Conservation (phyloP, 2,113 vertebrate species). For the Thymallus thymallus region DNA sequence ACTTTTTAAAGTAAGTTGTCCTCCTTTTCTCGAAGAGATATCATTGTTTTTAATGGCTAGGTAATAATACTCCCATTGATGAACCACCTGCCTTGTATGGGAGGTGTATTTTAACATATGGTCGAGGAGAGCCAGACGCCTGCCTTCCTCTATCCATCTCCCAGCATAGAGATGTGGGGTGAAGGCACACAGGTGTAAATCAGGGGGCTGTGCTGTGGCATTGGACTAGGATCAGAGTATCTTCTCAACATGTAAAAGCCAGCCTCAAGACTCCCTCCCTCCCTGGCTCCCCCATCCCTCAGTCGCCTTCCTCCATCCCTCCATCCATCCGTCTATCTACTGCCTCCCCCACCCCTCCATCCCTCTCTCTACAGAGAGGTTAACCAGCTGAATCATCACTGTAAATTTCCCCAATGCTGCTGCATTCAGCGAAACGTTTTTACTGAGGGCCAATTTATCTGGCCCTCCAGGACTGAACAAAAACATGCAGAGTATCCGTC, state of each 20-base stretch:
- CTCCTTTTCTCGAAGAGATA: background rate
- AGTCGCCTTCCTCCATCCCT: conserved; percentile 2
- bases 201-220: conserved; percentile 10
- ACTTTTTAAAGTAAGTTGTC: background rate
- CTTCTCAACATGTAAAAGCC: background rate
- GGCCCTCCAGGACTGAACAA: conserved; percentile 17
- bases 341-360: background rate
- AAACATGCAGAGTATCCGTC: conserved; percentile 27
- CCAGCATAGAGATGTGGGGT: conserved; percentile 5
- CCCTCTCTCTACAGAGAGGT: conserved; percentile 2
- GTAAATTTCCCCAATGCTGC: background rate
- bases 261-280: background rate
- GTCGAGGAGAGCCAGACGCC: background rate
- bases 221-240: conserved; percentile 3
- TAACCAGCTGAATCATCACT: conserved; percentile 12
- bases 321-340: conserved; percentile 11
- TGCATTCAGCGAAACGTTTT: background rate
- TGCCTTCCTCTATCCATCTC: background rate
- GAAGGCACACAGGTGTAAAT: conserved; percentile 30
- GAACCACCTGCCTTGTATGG: background rate
- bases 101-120: background rate
- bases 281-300: conserved; percentile 4
- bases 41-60: conserved; percentile 1
- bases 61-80: background rate
- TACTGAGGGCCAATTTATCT: conserved; percentile 25